phyloP scores from a whole-genome alignment of 2,113 vertebrate species.

The Carettochelys insculpta region DNA sequence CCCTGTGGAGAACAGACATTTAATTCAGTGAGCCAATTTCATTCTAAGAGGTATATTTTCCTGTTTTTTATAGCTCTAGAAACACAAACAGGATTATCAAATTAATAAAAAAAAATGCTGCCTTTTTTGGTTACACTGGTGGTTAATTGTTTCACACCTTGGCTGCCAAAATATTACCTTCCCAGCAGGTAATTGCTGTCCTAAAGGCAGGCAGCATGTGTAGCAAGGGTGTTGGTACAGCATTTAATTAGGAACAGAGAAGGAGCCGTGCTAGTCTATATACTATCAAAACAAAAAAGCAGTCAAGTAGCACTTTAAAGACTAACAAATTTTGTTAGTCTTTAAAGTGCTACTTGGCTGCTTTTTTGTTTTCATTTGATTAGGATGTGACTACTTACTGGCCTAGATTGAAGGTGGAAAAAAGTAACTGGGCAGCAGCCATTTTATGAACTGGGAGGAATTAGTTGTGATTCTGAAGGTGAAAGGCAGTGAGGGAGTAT shows the following conservation, averaged over 20 bases:
- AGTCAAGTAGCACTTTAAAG: too few species aligned
- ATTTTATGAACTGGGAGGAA: neutral
- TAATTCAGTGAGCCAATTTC: slow-evolving; percentile 32
- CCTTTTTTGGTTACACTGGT: neutral
- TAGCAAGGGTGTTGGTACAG: neutral
- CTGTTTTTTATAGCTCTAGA: slow-evolving; percentile 15
- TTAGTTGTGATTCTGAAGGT: neutral
- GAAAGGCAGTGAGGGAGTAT: neutral
- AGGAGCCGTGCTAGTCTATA: too few species aligned
- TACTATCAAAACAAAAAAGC: too few species aligned
- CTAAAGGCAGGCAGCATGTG: neutral
- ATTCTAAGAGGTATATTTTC: slow-evolving; percentile 46
- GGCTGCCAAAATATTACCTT: neutral
- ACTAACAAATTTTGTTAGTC: too few species aligned
- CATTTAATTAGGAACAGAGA: too few species aligned
- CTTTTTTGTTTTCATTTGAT: too few species aligned
- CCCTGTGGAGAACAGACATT: slow-evolving; percentile 53
- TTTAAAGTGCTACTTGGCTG: too few species aligned
- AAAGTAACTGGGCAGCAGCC: neutral
- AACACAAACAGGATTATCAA: slow-evolving; percentile 24
- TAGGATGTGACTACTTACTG: too few species aligned
- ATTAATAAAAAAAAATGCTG: neutral
- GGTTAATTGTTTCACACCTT: neutral
- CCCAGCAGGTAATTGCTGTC: neutral
- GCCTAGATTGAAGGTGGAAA: too few species aligned